Conservation (phyloP, 2,888 invertebrate genomes). For the Drosophila helvetica region DNA sequence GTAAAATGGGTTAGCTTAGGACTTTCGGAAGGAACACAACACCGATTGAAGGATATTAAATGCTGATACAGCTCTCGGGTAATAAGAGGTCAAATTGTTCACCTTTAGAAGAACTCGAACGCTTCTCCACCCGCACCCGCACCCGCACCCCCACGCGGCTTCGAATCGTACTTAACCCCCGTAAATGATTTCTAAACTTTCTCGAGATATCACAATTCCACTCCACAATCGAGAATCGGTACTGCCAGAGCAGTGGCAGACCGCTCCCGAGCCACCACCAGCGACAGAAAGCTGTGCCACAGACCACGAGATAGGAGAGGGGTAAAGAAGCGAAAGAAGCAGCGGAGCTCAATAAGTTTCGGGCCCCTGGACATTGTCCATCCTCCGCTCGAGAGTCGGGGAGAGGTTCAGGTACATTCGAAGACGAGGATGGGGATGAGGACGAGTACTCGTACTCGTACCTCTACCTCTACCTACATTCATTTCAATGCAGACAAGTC, state of each 20-base stretch:
- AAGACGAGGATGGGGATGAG: slow-evolving; percentile 22
- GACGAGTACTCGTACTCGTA: slow-evolving; percentile 6
- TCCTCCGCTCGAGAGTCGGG: slow-evolving; percentile 62
- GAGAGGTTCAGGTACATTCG: slow-evolving; percentile 75
- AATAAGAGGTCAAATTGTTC: not conserved
- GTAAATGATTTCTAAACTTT: not conserved
- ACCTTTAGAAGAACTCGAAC: too few relatives aligned
- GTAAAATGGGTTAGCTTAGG: not conserved
- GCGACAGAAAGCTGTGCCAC: slow-evolving; percentile 40
- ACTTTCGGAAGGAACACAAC: not conserved
- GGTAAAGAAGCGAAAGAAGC: not conserved
- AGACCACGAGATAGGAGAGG: slow-evolving; percentile 25
- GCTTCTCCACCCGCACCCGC: not conserved
- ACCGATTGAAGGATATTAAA: too few relatives aligned
- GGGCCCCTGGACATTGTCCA: slow-evolving; percentile 76
- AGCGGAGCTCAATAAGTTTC: slow-evolving; percentile 68
- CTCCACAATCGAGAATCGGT: slow-evolving; percentile 8
- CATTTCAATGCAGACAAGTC: slow-evolving; percentile 80
- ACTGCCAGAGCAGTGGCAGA: slow-evolving; percentile 11
- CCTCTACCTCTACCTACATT: slow-evolving; percentile 65
- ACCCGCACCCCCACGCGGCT: slow-evolving; percentile 14
- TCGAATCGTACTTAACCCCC: not conserved
- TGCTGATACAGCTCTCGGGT: too few relatives aligned
- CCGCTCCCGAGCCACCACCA: slow-evolving; percentile 17
- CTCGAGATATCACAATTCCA: not conserved